A percentile compares a stretch with the other conserved stretches of the same genome.
Evolutionary conservation across 1,140 invertebrate species (phyloP).

Genomic region (Chionoecetes opilio): DNA sequence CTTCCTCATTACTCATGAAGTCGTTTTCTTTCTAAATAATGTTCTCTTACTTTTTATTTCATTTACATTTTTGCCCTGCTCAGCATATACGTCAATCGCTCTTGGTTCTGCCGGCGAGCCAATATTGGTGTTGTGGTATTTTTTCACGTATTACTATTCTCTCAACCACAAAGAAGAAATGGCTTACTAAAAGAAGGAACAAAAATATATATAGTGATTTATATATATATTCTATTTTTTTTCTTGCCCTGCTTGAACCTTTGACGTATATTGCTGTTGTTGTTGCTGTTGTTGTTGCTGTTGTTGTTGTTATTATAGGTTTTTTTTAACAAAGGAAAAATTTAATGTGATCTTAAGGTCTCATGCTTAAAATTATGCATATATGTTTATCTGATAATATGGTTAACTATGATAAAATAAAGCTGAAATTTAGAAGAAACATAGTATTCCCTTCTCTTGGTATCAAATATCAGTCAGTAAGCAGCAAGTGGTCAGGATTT

Average conservation of each 20-base stretch:
- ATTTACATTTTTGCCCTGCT: not conserved
- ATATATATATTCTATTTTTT: not conserved
- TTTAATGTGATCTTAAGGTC: no score
- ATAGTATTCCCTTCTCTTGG: no score
- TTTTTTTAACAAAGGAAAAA: no score
- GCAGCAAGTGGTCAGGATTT: no score
- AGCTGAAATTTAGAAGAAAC: no score
- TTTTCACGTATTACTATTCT: conserved; percentile 21
- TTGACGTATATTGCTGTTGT: not conserved
- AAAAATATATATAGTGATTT: conserved; percentile 11
- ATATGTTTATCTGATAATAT: no score
- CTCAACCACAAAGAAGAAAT: conserved; percentile 29
- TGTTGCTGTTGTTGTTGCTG: not conserved
- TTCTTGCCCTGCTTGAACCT: not conserved
- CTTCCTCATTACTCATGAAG: conserved; percentile 1
- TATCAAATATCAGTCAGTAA: no score
- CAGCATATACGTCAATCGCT: conserved; percentile 15
- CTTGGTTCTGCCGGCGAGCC: conserved; percentile 22
- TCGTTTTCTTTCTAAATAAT: conserved; percentile 22
- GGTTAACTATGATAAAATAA: no score
- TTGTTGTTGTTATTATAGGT: not conserved
- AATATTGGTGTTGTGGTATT: not conserved
- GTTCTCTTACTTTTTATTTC: not conserved
- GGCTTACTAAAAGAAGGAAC: not conserved
- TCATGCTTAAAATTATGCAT: no score